These are phyloP conservation scores for Colinus virginianus DNA, from an alignment of 2,113 vertebrate genomes.

Conservation along the genomic window DNA sequence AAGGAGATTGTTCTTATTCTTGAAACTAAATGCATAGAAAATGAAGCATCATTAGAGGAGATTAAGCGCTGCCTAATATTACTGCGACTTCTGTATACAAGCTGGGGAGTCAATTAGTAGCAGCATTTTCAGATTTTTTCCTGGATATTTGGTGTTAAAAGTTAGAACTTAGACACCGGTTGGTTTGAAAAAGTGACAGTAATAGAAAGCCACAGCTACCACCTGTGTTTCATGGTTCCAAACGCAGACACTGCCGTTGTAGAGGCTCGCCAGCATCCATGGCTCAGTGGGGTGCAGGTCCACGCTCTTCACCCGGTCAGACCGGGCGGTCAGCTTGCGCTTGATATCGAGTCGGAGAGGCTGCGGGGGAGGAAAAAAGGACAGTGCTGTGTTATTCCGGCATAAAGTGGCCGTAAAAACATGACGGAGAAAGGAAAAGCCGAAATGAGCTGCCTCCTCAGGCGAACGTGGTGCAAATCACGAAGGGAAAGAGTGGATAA, in stretches of 20 bases:
- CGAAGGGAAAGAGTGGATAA: fast-evolving
- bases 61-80: not conserved
- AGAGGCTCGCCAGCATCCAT: constrained; percentile 98
- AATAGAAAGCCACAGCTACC: not conserved
- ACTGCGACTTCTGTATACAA: not conserved
- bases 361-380: constrained; percentile 62
- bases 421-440: not conserved
- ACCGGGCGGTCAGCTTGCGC: constrained; percentile 92
- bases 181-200: fast-evolving
- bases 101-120: not conserved
- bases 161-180: not conserved
- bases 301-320: constrained; percentile 94
- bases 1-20: no score
- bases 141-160: not conserved
- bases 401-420: not conserved
- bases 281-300: constrained; percentile 95
- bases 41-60: not conserved
- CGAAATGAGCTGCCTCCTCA: not conserved
- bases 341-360: constrained; percentile 96
- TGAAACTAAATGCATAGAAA: not conserved
- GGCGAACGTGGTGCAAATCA: not conserved
- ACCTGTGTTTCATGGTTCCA: constrained; percentile 98
- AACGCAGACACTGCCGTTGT: constrained; percentile 94
- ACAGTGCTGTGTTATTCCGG: not conserved
- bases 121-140: not conserved